Evolutionary conservation across 2,797 vertebrate species (phyloP).

Genomic region (Remorina albescens): DNA sequence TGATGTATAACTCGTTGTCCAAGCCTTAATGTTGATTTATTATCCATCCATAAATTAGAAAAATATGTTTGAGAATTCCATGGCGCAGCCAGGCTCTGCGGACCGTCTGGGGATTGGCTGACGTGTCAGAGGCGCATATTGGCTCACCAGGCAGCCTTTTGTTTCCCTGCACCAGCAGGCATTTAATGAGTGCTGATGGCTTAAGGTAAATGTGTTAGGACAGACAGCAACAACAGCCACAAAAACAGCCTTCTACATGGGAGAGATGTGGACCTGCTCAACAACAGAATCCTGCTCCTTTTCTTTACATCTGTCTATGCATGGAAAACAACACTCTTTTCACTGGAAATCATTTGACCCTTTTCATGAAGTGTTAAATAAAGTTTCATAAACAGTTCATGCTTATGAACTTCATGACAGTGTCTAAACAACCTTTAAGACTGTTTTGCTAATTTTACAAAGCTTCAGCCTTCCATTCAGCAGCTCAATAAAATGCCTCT

Average conservation of each 20-base stretch:
- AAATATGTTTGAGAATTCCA: conserved; percentile 99
- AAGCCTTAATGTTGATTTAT: conserved; percentile 99
- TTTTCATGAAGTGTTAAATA: conserved; percentile 35
- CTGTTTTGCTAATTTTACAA: conserved; percentile 43
- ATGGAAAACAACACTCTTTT: conserved; percentile 45
- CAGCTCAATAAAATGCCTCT: conserved; percentile 66
- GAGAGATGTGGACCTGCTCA: conserved; percentile 62
- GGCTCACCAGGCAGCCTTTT: conserved; percentile 96
- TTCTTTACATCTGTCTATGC: conserved; percentile 30
- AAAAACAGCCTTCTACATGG: conserved; percentile 80
- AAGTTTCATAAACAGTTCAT: conserved; percentile 48
- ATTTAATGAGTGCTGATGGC: conserved; percentile 99
- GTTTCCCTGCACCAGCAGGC: conserved; percentile 99
- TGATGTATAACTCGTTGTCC: conserved; percentile 99
- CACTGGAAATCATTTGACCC: conserved; percentile 25
- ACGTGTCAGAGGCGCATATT: conserved; percentile 99
- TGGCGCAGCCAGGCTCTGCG: conserved; percentile 94
- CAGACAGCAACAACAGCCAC: conserved; percentile 92
- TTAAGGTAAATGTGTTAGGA: conserved; percentile 99
- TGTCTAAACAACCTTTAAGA: conserved; percentile 45
- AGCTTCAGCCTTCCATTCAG: conserved; percentile 50
- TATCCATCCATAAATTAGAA: conserved; percentile 99
- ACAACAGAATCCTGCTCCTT: conserved; percentile 55
- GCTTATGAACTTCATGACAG: conserved; percentile 39
- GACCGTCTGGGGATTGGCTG: conserved; percentile 98